A percentile compares a stretch with the other conserved stretches of the same genome.
phyloP scores from a whole-genome alignment of 2,113 vertebrate species.

The Syngnathus scovelli region DNA sequence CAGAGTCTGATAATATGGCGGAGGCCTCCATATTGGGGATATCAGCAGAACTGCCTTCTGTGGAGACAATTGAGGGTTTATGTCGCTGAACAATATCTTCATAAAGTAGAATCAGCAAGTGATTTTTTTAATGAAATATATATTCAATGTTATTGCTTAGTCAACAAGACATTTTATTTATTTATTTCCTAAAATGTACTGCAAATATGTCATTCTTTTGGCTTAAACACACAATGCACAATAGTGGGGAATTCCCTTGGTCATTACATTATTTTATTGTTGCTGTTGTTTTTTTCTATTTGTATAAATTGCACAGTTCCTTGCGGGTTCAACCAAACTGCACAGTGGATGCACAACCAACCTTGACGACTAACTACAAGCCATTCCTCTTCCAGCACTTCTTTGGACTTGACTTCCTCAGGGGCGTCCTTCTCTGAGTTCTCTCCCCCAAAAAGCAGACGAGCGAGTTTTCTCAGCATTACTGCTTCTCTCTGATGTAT shows the following conservation, averaged over 20 bases:
- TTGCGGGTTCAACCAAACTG: not conserved
- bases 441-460: constrained; percentile 80
- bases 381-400: constrained; percentile 86
- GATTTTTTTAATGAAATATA: too few relatives aligned
- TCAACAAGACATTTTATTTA: too few relatives aligned
- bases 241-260: too few relatives aligned
- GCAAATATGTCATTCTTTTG: too few relatives aligned
- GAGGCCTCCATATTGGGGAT: constrained; percentile 16
- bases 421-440: constrained; percentile 9
- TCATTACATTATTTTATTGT: too few relatives aligned
- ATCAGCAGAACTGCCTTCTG: constrained; percentile 41
- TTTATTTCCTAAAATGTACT: too few relatives aligned
- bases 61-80: constrained; percentile 1
- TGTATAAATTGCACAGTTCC: too few relatives aligned
- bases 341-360: constrained; percentile 49
- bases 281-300: too few relatives aligned
- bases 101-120: not conserved
- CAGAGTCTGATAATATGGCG: constrained; percentile 7
- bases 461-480: constrained; percentile 85
- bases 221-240: too few relatives aligned
- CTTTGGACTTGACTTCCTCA: constrained; percentile 64
- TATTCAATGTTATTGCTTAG: too few relatives aligned
- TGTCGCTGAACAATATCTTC: not conserved
- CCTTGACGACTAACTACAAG: constrained; percentile 85
- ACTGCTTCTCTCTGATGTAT: constrained; percentile 1